Percentiles rank a stretch among this genome's conserved stretches.
These are phyloP conservation scores for Aphelocoma coerulescens DNA, from an alignment of 2,113 vertebrate genomes.

Conservation along the genomic window DNA sequence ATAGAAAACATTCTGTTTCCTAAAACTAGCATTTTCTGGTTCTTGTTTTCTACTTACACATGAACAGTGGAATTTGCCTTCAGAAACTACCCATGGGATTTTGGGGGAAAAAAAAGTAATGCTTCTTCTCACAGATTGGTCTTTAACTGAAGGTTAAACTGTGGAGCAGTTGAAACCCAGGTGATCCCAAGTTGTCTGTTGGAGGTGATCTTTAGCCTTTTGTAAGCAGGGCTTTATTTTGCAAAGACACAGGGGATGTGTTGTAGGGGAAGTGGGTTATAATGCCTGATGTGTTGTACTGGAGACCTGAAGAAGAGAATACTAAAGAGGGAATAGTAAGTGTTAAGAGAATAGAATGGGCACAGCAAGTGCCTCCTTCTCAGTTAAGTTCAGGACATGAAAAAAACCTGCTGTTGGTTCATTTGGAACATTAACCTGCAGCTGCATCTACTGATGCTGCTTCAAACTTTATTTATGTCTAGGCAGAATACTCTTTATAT, in stretches of 20 bases:
- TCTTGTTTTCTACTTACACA: neutral
- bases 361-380: neutral
- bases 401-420: neutral
- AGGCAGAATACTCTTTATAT: neutral
- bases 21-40: neutral
- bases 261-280: neutral
- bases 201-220: neutral
- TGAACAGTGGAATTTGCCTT: neutral
- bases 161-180: neutral
- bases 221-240: neutral
- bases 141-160: slow-evolving; percentile 10
- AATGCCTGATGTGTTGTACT: neutral
- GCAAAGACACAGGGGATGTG: neutral
- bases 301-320: neutral
- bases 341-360: neutral
- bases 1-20: neutral
- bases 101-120: neutral
- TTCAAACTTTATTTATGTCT: neutral
- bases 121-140: neutral
- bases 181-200: neutral
- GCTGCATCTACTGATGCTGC: neutral
- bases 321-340: neutral
- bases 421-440: neutral
- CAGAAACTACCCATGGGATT: neutral
- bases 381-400: neutral